Evolutionary conservation across 2,888 invertebrate species (phyloP), one percentile per base, ranked within the genome.

Genomic region (Orchestes rusci): DNA sequence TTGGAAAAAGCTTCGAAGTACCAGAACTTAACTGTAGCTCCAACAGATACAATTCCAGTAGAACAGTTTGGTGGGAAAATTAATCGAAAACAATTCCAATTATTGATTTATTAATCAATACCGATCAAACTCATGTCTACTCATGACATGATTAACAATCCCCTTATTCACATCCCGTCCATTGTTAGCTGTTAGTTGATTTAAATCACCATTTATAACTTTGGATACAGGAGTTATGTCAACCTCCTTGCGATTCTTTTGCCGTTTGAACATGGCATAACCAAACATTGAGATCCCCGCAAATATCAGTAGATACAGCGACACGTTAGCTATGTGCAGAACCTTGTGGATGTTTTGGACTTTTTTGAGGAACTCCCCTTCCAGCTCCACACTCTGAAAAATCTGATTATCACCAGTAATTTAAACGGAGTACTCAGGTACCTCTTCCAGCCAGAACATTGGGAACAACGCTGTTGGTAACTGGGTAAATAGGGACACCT

Each of bases 371-470:
- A 76, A 79, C 1, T 80, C 76, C 52, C 78, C 77, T 58, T 81
- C 79, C 5, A 84, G 58, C 1, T 76, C 73, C 1, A 60, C 40
- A 5, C 57, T 53, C 57, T 61, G 27, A 23, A 59, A 56, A 37
- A 32, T 16, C 16, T n/a, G n/a, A n/a, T n/a, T n/a, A n/a, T n/a
- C n/a, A n/a, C n/a, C n/a, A n/a, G n/a, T n/a, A n/a, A n/a, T n/a
- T n/a, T n/a, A 17, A 32, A 29, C 13, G 16, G 7, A 30, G 16
- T 18, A 3, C 10, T 19, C 13, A 38, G 12, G 10, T 41, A 48
- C 82, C 71, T 89, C 88, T 59, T 88, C 84, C 1, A 88, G 68
- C 89, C 89, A 89, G 54, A 89, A 79, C 2, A 88, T 18, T 0
- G 89, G 89, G 20, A 80, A 66, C 2, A 86, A 61, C 0, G 77